phyloP scores from a whole-genome alignment of 1,140 invertebrate species.

The Popillia japonica region DNA sequence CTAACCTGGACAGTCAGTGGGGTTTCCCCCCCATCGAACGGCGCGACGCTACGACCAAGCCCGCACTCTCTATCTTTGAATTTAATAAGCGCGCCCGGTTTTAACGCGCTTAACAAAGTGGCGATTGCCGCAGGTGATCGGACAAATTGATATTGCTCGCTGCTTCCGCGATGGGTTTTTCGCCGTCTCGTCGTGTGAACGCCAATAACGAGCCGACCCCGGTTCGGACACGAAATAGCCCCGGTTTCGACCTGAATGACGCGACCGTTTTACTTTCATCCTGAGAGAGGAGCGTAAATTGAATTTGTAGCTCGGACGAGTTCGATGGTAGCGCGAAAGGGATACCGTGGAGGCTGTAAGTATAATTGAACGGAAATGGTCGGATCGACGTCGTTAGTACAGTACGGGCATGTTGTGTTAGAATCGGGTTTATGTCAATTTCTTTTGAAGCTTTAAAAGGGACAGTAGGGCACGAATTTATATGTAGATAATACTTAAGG shows the following conservation, averaged over 20 bases:
- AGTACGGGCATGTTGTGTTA: not conserved
- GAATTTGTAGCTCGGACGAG: not conserved
- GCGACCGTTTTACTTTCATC: not conserved
- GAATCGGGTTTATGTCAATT: not conserved
- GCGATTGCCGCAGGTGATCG: not conserved
- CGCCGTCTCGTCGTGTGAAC: not conserved
- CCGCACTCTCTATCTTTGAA: not conserved
- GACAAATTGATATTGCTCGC: slow-evolving; percentile 1
- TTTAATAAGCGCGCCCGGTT: not conserved
- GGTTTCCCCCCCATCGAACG: not conserved
- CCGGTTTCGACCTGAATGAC: not conserved
- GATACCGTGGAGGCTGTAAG: too few relatives aligned
- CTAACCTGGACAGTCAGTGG: not conserved
- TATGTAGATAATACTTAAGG: too few relatives aligned
- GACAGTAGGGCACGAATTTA: too few relatives aligned
- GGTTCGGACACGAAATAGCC: not conserved
- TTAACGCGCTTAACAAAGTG: not conserved
- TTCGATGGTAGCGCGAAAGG: too few relatives aligned
- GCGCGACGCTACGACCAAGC: not conserved
- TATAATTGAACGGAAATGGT: not conserved
- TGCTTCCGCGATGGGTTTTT: not conserved
- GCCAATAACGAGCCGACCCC: not conserved
- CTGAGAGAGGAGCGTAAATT: slow-evolving; percentile 5
- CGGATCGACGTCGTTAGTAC: not conserved
- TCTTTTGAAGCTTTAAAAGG: not conserved